Evolutionary conservation across 2,888 invertebrate genomes (phyloP).

Genomic region (Lysandra bellargus): DNA sequence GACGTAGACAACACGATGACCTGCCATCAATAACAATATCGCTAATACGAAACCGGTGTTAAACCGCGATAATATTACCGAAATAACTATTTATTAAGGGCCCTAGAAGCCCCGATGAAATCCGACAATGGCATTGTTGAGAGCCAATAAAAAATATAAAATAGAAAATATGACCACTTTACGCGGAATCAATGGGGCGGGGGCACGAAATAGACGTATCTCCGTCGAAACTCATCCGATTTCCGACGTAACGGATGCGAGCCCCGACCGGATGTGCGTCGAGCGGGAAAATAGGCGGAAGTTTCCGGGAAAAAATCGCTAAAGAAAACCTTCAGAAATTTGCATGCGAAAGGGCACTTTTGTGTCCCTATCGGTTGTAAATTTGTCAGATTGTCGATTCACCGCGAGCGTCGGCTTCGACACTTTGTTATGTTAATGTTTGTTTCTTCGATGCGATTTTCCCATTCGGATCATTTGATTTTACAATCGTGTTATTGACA

Average conservation of each 20-base stretch:
- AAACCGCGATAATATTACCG: conserved; percentile 19
- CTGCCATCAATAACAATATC: conserved; percentile 13
- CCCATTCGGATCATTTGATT: conserved; percentile 33
- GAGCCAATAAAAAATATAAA: conserved; percentile 66
- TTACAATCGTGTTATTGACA: conserved; percentile 27
- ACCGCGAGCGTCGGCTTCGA: conserved; percentile 60
- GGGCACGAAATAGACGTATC: conserved; percentile 40
- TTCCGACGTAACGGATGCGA: conserved; percentile 67
- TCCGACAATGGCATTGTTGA: conserved; percentile 49
- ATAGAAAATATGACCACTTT: conserved; percentile 64
- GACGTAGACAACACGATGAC: neutral
- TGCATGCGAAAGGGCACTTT: conserved; percentile 77
- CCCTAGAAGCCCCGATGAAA: conserved; percentile 34
- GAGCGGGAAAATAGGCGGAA: conserved; percentile 80
- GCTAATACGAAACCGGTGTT: conserved; percentile 28
- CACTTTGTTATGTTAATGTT: conserved; percentile 77
- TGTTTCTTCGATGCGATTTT: conserved; percentile 43
- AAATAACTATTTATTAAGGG: conserved; percentile 27
- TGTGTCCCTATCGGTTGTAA: conserved; percentile 74
- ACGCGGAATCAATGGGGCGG: conserved; percentile 47
- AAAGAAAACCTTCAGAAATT: conserved; percentile 71
- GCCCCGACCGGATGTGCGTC: conserved; percentile 70
- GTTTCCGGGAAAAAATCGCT: conserved; percentile 66
- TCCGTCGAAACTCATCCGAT: conserved; percentile 58
- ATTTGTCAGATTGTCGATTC: conserved; percentile 78